Evolutionary conservation across 35 echinoderm and acorn worm genomes (phyloP).

Genomic region (Ptychodera flava): DNA sequence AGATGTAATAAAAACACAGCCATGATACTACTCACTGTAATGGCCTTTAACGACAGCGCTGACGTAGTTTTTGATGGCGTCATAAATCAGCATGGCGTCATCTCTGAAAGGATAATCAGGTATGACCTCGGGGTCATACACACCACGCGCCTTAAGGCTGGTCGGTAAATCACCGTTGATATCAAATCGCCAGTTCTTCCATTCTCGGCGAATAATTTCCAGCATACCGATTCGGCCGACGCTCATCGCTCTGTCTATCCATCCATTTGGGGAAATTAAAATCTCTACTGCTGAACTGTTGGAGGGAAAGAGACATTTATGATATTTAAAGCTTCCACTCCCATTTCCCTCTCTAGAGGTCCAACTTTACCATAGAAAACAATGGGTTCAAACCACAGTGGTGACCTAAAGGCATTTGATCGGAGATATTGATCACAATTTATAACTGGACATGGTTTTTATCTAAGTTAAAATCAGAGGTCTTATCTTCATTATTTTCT

Average conservation of each 20-base stretch:
- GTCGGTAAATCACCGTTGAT: not conserved
- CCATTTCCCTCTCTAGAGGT: not conserved
- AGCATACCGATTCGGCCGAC: not conserved
- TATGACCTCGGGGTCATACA: not conserved
- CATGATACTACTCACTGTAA: too few relatives aligned
- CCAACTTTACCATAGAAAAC: too few relatives aligned
- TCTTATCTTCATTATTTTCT: too few relatives aligned
- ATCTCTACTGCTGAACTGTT: not conserved
- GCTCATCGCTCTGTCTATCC: not conserved
- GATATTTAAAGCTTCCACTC: not conserved
- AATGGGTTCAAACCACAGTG: too few relatives aligned
- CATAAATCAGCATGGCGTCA: not conserved
- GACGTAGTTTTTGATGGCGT: constrained; percentile 17
- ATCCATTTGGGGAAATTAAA: not conserved
- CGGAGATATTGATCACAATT: too few relatives aligned
- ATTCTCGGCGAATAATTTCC: not conserved
- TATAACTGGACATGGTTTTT: too few relatives aligned
- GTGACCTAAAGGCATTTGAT: too few relatives aligned
- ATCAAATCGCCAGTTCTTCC: not conserved
- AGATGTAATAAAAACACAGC: too few relatives aligned
- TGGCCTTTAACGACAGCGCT: constrained; percentile 22
- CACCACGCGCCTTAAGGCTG: not conserved
- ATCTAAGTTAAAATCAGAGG: too few relatives aligned
- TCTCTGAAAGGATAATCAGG: not conserved
- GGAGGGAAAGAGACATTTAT: not conserved